Evolutionary conservation across 2,888 invertebrate species (phyloP), one percentile per base, ranked within the genome.

Genomic region (Tachystola acroxantha): DNA sequence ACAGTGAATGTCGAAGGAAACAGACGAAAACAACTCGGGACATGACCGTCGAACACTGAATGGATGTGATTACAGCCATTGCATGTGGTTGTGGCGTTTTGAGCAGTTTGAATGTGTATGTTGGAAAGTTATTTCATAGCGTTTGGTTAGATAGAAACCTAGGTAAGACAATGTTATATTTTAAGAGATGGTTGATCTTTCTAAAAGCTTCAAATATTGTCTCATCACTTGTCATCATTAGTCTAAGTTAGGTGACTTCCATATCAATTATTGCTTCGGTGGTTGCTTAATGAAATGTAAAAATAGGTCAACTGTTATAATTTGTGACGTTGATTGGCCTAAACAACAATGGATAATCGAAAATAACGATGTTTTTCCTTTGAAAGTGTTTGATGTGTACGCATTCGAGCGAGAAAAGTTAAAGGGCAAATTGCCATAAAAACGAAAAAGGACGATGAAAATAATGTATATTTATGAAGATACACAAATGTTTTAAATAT

Each of bases 321-420:
- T 58, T 64, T 46, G 50, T 56, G 49, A 53, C 41, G 48, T 48
- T 64, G 63, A 64, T 68, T 70, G 62, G 53, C 50, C 51, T 51
- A 57, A 64, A 63, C 59, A 63, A 70, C 65, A 66, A 16, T 60
- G 64, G 66, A 66, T 70, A 65, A 75, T 64, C 57, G 55, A 63
- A 65, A 71, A 74, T 75, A 78, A 75, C 70, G 75, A 74, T 62
- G 64, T 59, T 62, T 64, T 52, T 55, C 58, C 50, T 48, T 58
- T 58, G 53, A 56, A 59, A 54, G 50, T 44, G 53, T 65, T 73
- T 64, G 64, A 68, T 61, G 60, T 55, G 40, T 50, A 56, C 45
- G 53, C 68, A 59, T 27, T 46, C 59, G 50, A 50, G 62, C 65
- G 62, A 56, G 46, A 62, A 63, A 64, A 57, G 53, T 53, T 61